Percentiles rank a stretch among this genome's conserved stretches.
These are phyloP conservation scores for Triplophysa yarkandensis DNA, from an alignment of 2,797 vertebrate genomes.

Conservation along the genomic window DNA sequence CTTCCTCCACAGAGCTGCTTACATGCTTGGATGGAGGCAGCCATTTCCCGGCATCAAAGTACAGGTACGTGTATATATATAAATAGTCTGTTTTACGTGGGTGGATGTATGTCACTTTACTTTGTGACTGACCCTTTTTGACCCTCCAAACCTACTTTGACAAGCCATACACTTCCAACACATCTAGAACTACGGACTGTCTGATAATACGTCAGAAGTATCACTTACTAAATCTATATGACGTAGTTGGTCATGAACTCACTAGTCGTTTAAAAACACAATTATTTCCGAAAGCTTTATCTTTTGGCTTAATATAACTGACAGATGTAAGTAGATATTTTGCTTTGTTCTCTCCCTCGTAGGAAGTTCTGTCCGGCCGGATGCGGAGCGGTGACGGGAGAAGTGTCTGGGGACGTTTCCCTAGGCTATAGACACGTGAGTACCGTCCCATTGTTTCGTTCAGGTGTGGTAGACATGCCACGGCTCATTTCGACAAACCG, in stretches of 20 bases:
- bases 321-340: slow-evolving; percentile 36
- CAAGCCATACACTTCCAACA: too few relatives aligned
- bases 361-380: slow-evolving; percentile 88
- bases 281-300: neutral
- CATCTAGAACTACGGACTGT: too few relatives aligned
- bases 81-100: neutral
- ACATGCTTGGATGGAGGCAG: slow-evolving; percentile 82
- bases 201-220: too few relatives aligned
- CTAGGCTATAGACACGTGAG: slow-evolving; percentile 88
- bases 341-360: slow-evolving; percentile 52
- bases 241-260: neutral
- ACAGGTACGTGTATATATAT: slow-evolving; percentile 77
- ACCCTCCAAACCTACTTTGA: too few relatives aligned
- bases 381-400: slow-evolving; percentile 80
- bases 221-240: too few relatives aligned
- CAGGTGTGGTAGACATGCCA: slow-evolving; percentile 7
- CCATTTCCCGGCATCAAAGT: slow-evolving; percentile 74
- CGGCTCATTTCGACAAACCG: slow-evolving; percentile 6
- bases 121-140: neutral
- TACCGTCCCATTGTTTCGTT: slow-evolving; percentile 55
- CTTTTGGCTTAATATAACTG: slow-evolving; percentile 17
- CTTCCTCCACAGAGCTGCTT: slow-evolving; percentile 79
- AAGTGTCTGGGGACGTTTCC: slow-evolving; percentile 79
- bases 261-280: neutral
- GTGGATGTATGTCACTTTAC: neutral